These are phyloP conservation scores for Chalcis sispes DNA, from an alignment of 2,888 invertebrate species.

Conservation along the genomic window DNA sequence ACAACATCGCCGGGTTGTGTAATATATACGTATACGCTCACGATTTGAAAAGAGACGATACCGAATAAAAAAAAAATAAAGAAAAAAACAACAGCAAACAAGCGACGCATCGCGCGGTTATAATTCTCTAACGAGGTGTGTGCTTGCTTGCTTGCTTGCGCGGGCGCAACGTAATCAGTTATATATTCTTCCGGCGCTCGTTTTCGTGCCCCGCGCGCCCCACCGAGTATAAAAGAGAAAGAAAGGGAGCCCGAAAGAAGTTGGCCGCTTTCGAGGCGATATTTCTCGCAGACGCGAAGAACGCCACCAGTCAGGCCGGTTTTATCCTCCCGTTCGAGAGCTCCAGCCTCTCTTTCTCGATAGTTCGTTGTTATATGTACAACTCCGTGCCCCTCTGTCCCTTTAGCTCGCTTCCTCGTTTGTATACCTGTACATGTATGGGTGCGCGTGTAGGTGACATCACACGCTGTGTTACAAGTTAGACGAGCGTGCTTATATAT, in stretches of 20 bases:
- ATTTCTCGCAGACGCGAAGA: constrained; percentile 67
- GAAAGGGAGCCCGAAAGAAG: constrained; percentile 25
- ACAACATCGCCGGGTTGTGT: no score
- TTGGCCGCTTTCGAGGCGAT: constrained; percentile 56
- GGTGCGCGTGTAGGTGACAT: constrained; percentile 13
- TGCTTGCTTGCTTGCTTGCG: neutral
- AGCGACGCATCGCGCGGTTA: neutral
- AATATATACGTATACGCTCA: no score
- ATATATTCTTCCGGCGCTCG: constrained; percentile 7
- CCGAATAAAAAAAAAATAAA: neutral
- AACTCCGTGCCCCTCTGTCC: no score
- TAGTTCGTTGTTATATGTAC: constrained; percentile 62
- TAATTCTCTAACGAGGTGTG: constrained; percentile 22
- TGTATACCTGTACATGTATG: neutral
- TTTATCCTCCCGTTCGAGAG: constrained; percentile 66
- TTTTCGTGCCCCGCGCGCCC: constrained; percentile 8
- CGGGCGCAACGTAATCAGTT: constrained; percentile 22
- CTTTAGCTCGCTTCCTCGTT: neutral
- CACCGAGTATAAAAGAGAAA: neutral
- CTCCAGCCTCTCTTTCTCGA: constrained; percentile 49
- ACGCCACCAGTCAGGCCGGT: constrained; percentile 75
- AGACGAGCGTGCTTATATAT: no score
- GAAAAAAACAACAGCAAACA: neutral
- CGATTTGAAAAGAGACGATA: neutral
- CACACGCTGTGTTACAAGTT: no score